These are phyloP conservation scores for Muscicapa adusta DNA, from an alignment of 2,113 vertebrate genomes.

Conservation along the genomic window DNA sequence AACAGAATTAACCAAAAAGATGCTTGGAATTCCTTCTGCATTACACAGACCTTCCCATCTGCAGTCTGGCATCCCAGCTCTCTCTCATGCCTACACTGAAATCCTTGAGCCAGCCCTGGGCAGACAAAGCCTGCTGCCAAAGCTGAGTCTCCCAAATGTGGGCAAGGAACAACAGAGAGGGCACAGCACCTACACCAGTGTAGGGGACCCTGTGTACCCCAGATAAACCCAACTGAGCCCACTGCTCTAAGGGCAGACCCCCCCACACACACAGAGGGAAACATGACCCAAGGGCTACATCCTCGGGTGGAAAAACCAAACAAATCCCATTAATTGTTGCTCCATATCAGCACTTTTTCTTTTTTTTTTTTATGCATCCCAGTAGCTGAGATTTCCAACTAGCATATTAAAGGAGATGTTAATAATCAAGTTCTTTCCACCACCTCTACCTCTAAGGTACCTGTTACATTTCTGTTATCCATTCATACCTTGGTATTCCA, in stretches of 20 bases:
- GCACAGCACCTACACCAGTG: background rate
- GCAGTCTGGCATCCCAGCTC: background rate
- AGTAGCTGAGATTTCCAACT: background rate
- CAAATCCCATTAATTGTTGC: background rate
- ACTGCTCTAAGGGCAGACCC: background rate
- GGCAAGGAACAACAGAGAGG: background rate
- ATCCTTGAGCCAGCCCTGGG: background rate
- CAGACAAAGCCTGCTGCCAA: background rate
- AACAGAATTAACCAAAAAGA: conserved; percentile 52
- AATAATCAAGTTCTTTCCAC: background rate
- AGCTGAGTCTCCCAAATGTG: background rate
- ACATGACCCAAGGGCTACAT: background rate
- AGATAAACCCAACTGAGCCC: background rate
- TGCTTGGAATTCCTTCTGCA: conserved; percentile 55
- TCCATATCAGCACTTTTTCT: fast-evolving
- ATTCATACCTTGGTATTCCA: background rate
- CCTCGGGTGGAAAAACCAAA: background rate
- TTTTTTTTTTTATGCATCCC: background rate
- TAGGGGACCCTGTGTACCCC: background rate
- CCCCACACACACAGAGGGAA: background rate
- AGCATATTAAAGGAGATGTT: background rate
- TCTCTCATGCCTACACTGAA: background rate
- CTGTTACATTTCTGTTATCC: background rate
- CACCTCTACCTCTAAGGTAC: background rate
- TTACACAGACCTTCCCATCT: conserved; percentile 20